phyloP scores from a whole-genome alignment of 2,113 vertebrate species.

The Piliocolobus tephrosceles region DNA sequence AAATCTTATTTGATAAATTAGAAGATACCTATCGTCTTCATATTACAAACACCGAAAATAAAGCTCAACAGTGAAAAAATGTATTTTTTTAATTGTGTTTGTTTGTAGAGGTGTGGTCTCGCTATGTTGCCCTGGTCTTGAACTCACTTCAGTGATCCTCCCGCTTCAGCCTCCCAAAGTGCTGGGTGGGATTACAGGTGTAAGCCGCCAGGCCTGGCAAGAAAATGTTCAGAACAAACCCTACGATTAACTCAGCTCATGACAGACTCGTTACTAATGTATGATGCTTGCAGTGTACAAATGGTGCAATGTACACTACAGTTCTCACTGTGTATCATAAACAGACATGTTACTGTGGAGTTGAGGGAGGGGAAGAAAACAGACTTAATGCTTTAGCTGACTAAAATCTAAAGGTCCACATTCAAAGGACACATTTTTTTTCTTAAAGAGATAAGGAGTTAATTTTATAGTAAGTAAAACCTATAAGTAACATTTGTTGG shows the following conservation, averaged over 20 bases:
- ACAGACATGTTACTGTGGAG: background rate
- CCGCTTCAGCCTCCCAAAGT: too few species aligned
- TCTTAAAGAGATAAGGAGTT: background rate
- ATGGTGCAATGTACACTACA: background rate
- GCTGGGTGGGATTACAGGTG: too few species aligned
- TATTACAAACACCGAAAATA: background rate
- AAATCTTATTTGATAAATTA: background rate
- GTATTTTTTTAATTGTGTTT: too few species aligned
- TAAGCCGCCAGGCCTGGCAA: too few species aligned
- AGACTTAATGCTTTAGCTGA: background rate
- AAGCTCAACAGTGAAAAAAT: background rate
- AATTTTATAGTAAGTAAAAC: slow-evolving; percentile 24
- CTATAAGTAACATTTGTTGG: background rate
- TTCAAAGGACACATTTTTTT: slow-evolving; percentile 22
- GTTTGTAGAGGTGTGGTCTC: too few species aligned
- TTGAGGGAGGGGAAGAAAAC: background rate
- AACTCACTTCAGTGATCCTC: too few species aligned
- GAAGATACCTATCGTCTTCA: background rate
- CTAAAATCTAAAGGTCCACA: background rate
- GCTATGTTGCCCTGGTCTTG: too few species aligned
- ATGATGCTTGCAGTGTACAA: background rate
- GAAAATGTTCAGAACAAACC: background rate
- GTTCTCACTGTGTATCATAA: background rate
- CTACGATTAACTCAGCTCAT: background rate
- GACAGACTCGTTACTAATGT: background rate